Conservation (phyloP, 1,140 invertebrate species). For the Solenopsis invicta region DNA sequence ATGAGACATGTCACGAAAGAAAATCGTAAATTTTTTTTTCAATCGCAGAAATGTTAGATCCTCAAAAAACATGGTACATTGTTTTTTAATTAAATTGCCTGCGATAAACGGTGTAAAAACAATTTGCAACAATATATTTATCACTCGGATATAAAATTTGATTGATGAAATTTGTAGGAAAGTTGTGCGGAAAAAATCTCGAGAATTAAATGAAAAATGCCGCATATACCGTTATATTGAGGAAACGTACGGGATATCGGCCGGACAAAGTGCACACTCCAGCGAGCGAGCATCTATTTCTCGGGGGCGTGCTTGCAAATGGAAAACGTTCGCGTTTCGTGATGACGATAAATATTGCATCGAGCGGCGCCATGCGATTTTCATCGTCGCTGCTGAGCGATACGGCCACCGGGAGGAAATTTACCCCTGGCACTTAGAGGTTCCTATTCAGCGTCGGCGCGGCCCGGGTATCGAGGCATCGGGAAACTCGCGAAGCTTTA, state of each 20-base stretch:
- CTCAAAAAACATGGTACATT: background rate
- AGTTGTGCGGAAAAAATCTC: background rate
- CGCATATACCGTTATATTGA: background rate
- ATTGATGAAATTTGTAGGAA: background rate
- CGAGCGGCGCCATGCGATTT: conserved; percentile 56
- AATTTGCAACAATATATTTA: background rate
- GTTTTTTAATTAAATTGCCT: background rate
- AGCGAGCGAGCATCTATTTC: conserved; percentile 39
- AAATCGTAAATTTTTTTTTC: background rate
- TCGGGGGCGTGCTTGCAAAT: conserved; percentile 38
- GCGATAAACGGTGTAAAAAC: background rate
- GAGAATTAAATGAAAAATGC: conserved; percentile 11
- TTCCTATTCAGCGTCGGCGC: conserved; percentile 57
- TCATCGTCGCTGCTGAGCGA: conserved; percentile 62
- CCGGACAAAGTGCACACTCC: conserved; percentile 28
- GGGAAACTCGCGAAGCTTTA: conserved; percentile 66
- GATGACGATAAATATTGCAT: conserved; percentile 74
- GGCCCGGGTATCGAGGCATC: conserved; percentile 48
- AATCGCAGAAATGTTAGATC: background rate
- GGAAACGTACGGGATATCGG: conserved; percentile 2
- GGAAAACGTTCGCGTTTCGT: conserved; percentile 44
- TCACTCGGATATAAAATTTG: background rate
- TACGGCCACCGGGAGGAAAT: conserved; percentile 59
- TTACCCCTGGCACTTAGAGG: conserved; percentile 55
- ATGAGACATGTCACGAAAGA: background rate